phyloP scores from a whole-genome alignment of 2,888 invertebrate species.

The Ecdyonurus torrentis region DNA sequence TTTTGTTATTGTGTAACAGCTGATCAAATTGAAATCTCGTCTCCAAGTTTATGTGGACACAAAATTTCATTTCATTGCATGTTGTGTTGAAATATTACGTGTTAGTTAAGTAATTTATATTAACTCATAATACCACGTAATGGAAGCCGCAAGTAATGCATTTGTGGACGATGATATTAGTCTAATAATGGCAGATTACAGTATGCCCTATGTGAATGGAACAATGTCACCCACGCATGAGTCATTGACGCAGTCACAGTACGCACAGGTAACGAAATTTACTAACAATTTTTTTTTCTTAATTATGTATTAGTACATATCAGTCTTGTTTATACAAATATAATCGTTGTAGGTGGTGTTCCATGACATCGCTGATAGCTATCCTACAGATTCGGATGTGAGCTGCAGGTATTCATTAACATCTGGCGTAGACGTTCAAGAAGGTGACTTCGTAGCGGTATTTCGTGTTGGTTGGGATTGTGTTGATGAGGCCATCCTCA shows the following conservation, averaged over 20 bases:
- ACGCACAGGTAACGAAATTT: background rate
- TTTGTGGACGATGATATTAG: background rate
- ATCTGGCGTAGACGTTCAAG: conserved; percentile 10
- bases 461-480: conserved; percentile 14
- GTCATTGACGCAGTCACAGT: background rate
- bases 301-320: no score
- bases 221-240: background rate
- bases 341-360: conserved; percentile 13
- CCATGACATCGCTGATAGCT: conserved; percentile 13
- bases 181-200: background rate
- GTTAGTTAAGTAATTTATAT: no score
- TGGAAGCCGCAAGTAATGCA: no score
- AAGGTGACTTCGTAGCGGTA: conserved; percentile 12
- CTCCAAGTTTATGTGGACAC: no score
- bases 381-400: conserved; percentile 15
- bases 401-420: conserved; percentile 14
- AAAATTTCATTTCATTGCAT: no score
- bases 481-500: conserved; percentile 10
- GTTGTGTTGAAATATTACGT: no score
- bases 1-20: no score
- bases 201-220: background rate
- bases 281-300: background rate
- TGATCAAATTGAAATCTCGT: no score
- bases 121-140: no score
- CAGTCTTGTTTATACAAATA: background rate